A percentile compares a stretch with the other conserved stretches of the same genome.
Evolutionary conservation across 2,113 vertebrate genomes (phyloP).

Genomic region (Heterotis niloticus): DNA sequence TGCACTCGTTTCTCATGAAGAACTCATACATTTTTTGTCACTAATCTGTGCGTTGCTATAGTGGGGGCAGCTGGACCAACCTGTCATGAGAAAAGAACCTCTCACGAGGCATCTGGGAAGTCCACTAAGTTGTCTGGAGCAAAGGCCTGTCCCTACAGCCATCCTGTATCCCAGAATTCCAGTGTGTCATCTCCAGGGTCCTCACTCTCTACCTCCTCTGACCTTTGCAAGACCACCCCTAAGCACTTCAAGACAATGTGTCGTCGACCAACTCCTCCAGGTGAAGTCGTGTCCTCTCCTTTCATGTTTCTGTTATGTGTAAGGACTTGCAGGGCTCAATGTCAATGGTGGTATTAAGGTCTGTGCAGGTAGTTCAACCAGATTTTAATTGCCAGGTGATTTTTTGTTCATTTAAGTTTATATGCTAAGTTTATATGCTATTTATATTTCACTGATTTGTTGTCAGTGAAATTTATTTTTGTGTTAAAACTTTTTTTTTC

Average conservation of each 20-base stretch:
- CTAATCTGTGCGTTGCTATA: constrained; percentile 26
- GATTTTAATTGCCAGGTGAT: too few species aligned
- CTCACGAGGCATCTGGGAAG: constrained; percentile 70
- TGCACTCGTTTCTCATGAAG: neutral
- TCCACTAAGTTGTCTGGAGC: constrained; percentile 62
- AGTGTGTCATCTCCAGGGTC: constrained; percentile 65
- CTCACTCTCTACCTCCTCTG: constrained; percentile 82
- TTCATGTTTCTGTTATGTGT: neutral
- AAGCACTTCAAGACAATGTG: constrained; percentile 94
- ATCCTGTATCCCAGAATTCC: constrained; percentile 68
- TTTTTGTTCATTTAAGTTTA: too few species aligned
- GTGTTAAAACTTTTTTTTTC: too few species aligned
- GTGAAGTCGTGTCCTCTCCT: constrained; percentile 43
- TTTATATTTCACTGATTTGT: too few species aligned
- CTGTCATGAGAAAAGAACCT: constrained; percentile 66
- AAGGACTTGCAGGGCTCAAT: too few species aligned
- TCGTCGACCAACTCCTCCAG: constrained; percentile 77
- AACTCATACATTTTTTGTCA: constrained; percentile 8
- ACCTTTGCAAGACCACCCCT: constrained; percentile 84
- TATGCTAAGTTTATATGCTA: too few species aligned
- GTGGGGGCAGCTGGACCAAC: constrained; percentile 55
- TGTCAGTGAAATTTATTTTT: too few species aligned
- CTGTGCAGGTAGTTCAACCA: too few species aligned
- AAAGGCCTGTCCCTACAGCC: constrained; percentile 85
- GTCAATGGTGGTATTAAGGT: too few species aligned